Conservation (phyloP, 2,797 vertebrate species). For the Falco peregrinus region DNA sequence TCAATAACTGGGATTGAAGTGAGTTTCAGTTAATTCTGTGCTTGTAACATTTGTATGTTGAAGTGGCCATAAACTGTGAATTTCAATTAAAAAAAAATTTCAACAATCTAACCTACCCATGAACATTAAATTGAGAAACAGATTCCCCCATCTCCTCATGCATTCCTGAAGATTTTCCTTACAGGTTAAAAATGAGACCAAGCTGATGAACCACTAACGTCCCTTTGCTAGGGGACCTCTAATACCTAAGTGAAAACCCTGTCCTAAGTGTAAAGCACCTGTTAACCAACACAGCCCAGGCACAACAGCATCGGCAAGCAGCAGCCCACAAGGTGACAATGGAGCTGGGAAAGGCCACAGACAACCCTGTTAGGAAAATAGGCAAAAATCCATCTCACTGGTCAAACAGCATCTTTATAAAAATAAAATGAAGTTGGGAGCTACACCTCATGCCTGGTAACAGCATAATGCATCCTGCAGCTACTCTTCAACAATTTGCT, state of each 20-base stretch:
- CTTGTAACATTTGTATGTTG: not conserved
- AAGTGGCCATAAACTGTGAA: not conserved
- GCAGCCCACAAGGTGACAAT: rapidly evolving
- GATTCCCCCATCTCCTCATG: not conserved
- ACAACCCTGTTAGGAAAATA: not conserved
- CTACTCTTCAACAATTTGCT: not conserved
- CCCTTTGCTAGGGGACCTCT: not conserved
- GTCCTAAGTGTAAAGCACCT: not conserved
- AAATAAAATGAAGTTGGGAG: not conserved
- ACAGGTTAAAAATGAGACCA: not conserved
- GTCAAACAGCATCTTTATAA: not conserved
- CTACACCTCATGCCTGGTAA: not conserved
- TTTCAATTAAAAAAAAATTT: not conserved
- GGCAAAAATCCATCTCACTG: not conserved
- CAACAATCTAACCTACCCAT: not conserved
- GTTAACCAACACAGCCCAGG: rapidly evolving
- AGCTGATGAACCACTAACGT: not conserved
- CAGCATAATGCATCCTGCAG: not conserved
- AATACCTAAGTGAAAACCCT: not conserved
- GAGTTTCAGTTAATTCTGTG: not conserved
- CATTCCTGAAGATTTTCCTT: not conserved
- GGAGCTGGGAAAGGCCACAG: not conserved
- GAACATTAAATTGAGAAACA: not conserved
- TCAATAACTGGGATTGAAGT: not conserved
- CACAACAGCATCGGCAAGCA: not conserved